Evolutionary conservation across 2,888 invertebrate genomes (phyloP), one percentile per base, ranked within the genome.

Genomic region (Isotomurus palustris): DNA sequence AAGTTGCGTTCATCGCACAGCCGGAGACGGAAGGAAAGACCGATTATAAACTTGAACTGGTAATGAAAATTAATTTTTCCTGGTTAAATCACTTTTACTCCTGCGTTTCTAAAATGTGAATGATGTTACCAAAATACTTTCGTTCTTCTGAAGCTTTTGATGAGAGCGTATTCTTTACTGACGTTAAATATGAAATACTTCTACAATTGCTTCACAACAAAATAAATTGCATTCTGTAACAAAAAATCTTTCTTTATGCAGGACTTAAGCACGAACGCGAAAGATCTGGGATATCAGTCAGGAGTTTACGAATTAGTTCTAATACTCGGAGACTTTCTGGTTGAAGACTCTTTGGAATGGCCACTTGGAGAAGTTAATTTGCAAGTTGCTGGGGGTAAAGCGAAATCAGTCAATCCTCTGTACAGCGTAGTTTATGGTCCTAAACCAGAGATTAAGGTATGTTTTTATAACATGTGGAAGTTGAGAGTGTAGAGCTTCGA

Each of bases 1-100:
- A 97, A 79, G 88, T 93, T 48, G 85, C 94, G 71, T 96, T 92
- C 75, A 88, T 97, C 3, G 91, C 95, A 1, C 95, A 96, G 74
- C 85, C 87, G 3, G 94, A 94, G 73, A 64, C 72, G 2, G 72
- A 61, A 56, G 71, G 53, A 47, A 69, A 66, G 55, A 73, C 73
- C 17, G 68, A 72, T 25, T 95, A 96, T 76, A 91, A 90, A 77
- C 87, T 95, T 66, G 94, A 95, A 73, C 82, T 97, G 83, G 89
- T 89, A 72, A 75, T n/a, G 22, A 24, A 5, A 14, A 4, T 25
- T 38, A 43, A 22, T 2, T 38, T 24, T 36, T 24, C 12, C 24
- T 24, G 19, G 3, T 14, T 17, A 28, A 17, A 29, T 14, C 10
- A 12, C 6, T 50, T 50, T n/a, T n/a, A 6, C 40, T 14, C 40